Evolutionary conservation across 2,113 vertebrate genomes (phyloP).

Genomic region (Maccullochella peelii): DNA sequence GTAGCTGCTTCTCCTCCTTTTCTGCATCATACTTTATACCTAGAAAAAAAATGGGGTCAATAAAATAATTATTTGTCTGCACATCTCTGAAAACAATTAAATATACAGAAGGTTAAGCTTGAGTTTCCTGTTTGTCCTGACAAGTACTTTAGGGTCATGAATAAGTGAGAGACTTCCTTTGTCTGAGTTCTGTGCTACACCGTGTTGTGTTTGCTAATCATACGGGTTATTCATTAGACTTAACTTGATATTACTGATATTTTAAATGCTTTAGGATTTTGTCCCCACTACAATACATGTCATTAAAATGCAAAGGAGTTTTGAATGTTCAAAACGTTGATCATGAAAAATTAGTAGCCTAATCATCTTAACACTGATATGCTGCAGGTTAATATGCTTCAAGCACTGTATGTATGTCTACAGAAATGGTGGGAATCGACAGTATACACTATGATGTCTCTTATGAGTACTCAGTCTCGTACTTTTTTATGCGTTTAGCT

Average conservation of each 20-base stretch:
- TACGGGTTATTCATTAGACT: background rate
- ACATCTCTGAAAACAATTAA: constrained; percentile 5
- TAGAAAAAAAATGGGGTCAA: constrained; percentile 61
- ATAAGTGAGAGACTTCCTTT: constrained; percentile 29
- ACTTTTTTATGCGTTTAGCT: background rate
- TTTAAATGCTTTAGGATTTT: background rate
- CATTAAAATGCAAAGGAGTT: background rate
- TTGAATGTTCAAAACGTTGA: background rate
- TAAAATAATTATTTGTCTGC: background rate
- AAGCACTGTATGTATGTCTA: background rate
- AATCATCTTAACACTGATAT: background rate
- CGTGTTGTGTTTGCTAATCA: background rate
- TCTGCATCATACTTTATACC: constrained; percentile 96
- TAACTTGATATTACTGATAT: background rate
- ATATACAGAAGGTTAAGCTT: background rate
- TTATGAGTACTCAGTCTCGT: background rate
- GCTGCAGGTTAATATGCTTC: background rate
- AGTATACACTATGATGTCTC: background rate
- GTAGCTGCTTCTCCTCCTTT: constrained; percentile 93
- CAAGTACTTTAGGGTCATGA: constrained; percentile 34
- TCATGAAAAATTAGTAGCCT: background rate
- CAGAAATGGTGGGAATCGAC: background rate
- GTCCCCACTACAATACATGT: background rate
- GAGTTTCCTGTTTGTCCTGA: constrained; percentile 14
- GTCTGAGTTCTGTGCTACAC: background rate